Evolutionary conservation across 2,113 vertebrate genomes (phyloP), one percentile per base, ranked within the genome.

Genomic region (Cebidichthys violaceus): DNA sequence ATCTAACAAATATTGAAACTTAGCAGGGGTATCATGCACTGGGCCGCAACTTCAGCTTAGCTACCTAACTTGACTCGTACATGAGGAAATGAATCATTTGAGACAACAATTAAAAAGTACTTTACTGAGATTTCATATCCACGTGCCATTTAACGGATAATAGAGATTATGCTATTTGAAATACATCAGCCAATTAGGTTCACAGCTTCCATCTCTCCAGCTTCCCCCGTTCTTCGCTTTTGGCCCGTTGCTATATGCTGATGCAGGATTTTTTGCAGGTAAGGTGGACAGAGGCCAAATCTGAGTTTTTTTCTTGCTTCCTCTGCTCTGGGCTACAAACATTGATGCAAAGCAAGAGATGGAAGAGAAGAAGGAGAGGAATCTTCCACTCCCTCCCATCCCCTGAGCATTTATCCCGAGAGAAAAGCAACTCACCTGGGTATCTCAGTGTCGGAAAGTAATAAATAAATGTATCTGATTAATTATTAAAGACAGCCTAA

Each of bases 401-500:
- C 86, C 86, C 59, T 55, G 85, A 89, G 89, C 84, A n/a, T 75
- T 43, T 55, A 72, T 91, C 91, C 91, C 86, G 4, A 80, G 92
- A 91, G 90, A 75, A 82, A 55, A 73, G 76, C 75, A 89, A 76
- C 88, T 92, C 93, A 94, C 94, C 92, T 92, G 92, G 91, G 92
- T 92, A 86, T 91, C 80, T 90, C 73, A 31, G 54, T 71, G 81
- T 78, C 50, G 79, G 77, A 90, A 79, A 76, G 88, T 73, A 81
- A 94, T 95, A 94, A 93, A 94, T 93, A 93, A 83, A 92, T 86
- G 87, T 73, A 87, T 84, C 39, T 65, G 79, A 89, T 94, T 95
- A 92, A 95, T 94, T 92, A 94, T 93, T 94, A 88, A 95, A 94
- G 88, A 90, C 90, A 88, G 91, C 92, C 86, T 89, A 90, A 95